Evolutionary conservation across 2,797 vertebrate species (phyloP).

Genomic region (Sciurus carolinensis): DNA sequence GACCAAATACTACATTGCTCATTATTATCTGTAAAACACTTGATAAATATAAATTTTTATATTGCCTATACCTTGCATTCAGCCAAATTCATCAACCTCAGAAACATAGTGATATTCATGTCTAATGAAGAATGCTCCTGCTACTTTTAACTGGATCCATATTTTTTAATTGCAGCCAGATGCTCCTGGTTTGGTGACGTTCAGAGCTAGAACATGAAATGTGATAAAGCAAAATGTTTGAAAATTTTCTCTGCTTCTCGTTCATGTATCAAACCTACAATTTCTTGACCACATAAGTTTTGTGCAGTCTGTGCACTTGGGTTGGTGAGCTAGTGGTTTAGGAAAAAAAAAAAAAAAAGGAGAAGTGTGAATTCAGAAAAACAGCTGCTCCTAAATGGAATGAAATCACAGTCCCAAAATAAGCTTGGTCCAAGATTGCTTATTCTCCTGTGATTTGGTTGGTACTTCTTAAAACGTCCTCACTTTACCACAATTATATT

Average conservation of each 20-base stretch:
- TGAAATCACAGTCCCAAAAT: conserved; percentile 60
- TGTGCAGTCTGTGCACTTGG: conserved; percentile 32
- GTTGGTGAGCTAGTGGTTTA: conserved; percentile 46
- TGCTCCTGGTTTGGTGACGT: conserved; percentile 34
- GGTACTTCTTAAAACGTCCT: conserved; percentile 42
- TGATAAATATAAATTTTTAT: conserved; percentile 53
- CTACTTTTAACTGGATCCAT: conserved; percentile 35
- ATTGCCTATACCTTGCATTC: background rate
- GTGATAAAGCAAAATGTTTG: background rate
- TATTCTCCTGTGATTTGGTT: conserved; percentile 52
- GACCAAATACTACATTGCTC: conserved; percentile 48
- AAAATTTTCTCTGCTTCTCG: conserved; percentile 42
- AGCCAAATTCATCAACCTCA: conserved; percentile 59
- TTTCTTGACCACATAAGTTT: conserved; percentile 49
- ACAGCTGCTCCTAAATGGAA: conserved; percentile 49
- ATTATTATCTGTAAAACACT: conserved; percentile 20
- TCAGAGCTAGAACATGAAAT: conserved; percentile 59
- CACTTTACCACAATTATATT: conserved; percentile 25
- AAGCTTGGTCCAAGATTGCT: conserved; percentile 36
- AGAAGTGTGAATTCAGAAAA: conserved; percentile 69
- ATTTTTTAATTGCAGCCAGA: background rate
- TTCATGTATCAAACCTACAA: conserved; percentile 12
- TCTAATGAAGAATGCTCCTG: background rate
- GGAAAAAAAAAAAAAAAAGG: background rate
- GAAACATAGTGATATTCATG: conserved; percentile 21